phyloP scores from a whole-genome alignment of 1,140 invertebrate genomes.

The Drosophila tani region DNA sequence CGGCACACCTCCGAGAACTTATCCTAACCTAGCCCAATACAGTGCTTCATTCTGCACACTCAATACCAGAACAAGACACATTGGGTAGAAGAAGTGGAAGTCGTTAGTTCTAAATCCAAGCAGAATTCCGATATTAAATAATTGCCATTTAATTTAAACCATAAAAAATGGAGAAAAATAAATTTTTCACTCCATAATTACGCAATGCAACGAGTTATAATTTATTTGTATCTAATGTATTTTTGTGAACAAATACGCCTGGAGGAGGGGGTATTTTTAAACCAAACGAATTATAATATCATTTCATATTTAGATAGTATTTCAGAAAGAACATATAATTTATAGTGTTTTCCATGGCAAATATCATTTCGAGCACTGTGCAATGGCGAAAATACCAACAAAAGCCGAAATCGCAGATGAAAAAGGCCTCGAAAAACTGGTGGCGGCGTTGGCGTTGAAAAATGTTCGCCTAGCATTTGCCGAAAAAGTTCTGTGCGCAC shows the following conservation, averaged over 20 bases:
- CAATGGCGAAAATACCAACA: constrained; percentile 26
- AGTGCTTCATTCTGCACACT: constrained; percentile 33
- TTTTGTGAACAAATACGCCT: too few relatives aligned
- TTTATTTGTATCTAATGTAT: too few relatives aligned
- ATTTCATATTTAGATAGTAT: too few relatives aligned
- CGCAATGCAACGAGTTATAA: too few relatives aligned
- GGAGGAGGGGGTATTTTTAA: too few relatives aligned
- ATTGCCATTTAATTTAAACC: too few relatives aligned
- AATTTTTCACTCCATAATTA: too few relatives aligned
- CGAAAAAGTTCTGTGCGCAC: constrained; percentile 65
- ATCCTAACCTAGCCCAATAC: constrained; percentile 39
- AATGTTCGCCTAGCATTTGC: constrained; percentile 53
- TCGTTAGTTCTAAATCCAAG: too few relatives aligned
- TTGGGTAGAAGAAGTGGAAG: neutral
- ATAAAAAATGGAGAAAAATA: too few relatives aligned
- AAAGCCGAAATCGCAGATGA: constrained; percentile 22
- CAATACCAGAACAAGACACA: constrained; percentile 19
- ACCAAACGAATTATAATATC: neutral
- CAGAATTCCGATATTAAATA: too few relatives aligned
- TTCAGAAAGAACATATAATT: too few relatives aligned
- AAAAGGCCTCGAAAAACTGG: constrained; percentile 34
- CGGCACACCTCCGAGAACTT: constrained; percentile 37
- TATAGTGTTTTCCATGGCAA: neutral
- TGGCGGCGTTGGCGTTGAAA: constrained; percentile 44
- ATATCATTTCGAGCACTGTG: neutral